These are phyloP conservation scores for Aradophagus sp. DNA, from an alignment of 1,140 invertebrate genomes.

Conservation along the genomic window DNA sequence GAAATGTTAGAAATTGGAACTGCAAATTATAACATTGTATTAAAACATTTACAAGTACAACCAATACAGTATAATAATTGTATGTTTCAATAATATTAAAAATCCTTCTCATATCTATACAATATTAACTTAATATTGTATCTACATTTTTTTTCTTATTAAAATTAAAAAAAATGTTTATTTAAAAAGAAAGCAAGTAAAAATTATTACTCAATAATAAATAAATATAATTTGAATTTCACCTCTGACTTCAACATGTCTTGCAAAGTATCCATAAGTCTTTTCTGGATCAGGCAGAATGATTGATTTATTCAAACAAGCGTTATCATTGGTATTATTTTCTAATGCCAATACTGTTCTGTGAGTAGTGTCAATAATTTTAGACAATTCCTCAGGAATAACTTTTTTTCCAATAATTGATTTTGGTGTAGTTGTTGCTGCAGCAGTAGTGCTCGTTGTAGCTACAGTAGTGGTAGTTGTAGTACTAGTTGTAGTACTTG, in stretches of 20 bases:
- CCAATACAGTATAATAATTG: too few species aligned
- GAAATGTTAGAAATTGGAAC: constrained; percentile 81
- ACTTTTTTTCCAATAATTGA: constrained; percentile 48
- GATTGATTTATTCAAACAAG: constrained; percentile 78
- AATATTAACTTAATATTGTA: too few species aligned
- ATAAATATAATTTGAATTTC: too few species aligned
- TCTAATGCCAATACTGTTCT: constrained; percentile 20
- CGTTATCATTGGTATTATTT: constrained; percentile 70
- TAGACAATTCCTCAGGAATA: constrained; percentile 37
- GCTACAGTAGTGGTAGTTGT: constrained; percentile 44
- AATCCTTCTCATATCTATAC: too few species aligned
- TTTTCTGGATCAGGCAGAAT: constrained; percentile 80
- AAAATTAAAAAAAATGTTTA: too few species aligned
- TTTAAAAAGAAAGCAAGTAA: too few species aligned
- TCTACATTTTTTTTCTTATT: too few species aligned
- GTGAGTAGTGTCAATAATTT: constrained; percentile 23
- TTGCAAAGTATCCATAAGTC: constrained; percentile 83
- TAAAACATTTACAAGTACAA: too few species aligned
- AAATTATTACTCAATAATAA: too few species aligned
- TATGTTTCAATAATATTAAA: too few species aligned
- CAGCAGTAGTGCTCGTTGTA: constrained; percentile 21
- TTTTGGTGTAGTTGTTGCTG: constrained; percentile 29
- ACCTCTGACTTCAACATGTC: constrained; percentile 79
- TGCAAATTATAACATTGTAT: constrained; percentile 69
- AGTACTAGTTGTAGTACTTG: constrained; percentile 47